These are phyloP conservation scores for Echinops telfairi DNA, from an alignment of 2,113 vertebrate genomes.

Conservation along the genomic window DNA sequence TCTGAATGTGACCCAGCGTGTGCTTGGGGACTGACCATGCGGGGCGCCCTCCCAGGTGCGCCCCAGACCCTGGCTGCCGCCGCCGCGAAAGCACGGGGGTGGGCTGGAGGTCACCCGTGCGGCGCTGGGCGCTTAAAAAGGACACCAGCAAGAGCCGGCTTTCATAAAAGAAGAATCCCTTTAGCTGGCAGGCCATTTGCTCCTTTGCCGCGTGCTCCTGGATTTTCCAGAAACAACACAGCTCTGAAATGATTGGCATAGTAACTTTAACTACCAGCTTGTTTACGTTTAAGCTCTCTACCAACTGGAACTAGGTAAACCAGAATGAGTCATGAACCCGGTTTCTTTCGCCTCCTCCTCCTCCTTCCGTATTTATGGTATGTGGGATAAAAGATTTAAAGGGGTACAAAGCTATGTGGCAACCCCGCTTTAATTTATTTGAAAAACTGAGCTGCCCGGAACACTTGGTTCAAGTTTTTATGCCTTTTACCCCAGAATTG, in stretches of 20 bases:
- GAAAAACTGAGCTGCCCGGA: background rate
- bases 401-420: too few relatives aligned
- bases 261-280: background rate
- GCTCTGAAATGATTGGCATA: background rate
- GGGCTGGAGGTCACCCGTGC: too few relatives aligned
- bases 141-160: background rate
- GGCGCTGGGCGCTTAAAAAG: background rate
- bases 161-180: background rate
- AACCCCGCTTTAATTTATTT: too few relatives aligned
- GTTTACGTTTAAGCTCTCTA: conserved; percentile 35
- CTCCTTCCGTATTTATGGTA: background rate
- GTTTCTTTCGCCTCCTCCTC: background rate
- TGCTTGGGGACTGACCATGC: accelerated
- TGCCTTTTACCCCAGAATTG: background rate
- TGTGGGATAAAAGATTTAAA: background rate
- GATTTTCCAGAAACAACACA: background rate
- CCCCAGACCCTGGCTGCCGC: too few relatives aligned
- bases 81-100: too few relatives aligned
- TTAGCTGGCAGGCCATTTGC: background rate
- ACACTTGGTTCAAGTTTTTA: background rate
- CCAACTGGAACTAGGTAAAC: background rate
- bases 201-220: background rate
- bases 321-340: background rate
- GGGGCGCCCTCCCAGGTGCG: too few relatives aligned
- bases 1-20: background rate